A percentile compares a stretch with the other conserved stretches of the same genome.
Conservation (phyloP, 2,888 invertebrate species). For the Pardosa pseudoannulata region DNA sequence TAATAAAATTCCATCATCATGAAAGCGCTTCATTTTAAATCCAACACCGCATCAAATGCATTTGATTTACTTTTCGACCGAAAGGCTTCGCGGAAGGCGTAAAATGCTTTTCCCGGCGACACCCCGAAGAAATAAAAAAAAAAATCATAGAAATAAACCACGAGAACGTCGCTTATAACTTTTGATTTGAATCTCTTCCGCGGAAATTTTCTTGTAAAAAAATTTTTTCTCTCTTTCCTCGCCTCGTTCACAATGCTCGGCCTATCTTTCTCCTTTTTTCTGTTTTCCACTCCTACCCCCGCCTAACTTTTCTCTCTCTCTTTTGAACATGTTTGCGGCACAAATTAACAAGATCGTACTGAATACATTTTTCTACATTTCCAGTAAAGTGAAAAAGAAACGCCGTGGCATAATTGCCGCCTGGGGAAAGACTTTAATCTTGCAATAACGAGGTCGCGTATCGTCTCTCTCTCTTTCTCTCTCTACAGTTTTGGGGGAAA, state of each 20-base stretch:
- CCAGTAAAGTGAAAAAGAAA: neutral
- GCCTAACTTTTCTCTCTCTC: too few relatives aligned
- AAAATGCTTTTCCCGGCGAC: too few relatives aligned
- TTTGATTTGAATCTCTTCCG: neutral
- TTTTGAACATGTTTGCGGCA: neutral
- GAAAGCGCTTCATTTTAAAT: too few relatives aligned
- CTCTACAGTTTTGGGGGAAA: neutral
- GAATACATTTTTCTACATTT: neutral
- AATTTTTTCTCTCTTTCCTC: neutral
- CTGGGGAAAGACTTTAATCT: conserved; percentile 12
- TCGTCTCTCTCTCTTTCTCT: too few relatives aligned
- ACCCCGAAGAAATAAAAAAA: too few relatives aligned
- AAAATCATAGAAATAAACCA: too few relatives aligned
- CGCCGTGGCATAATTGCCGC: neutral
- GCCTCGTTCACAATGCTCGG: neutral
- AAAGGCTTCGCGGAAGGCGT: too few relatives aligned
- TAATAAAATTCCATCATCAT: too few relatives aligned
- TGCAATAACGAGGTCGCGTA: neutral
- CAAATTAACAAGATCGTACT: neutral
- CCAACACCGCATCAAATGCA: too few relatives aligned
- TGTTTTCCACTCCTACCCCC: too few relatives aligned
- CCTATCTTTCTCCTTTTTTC: neutral
- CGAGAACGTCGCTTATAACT: neutral
- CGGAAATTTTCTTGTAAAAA: too few relatives aligned
- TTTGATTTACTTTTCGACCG: too few relatives aligned